These are phyloP conservation scores for Psittacara wagleri DNA, from an alignment of 2,113 vertebrate genomes.

Conservation along the genomic window DNA sequence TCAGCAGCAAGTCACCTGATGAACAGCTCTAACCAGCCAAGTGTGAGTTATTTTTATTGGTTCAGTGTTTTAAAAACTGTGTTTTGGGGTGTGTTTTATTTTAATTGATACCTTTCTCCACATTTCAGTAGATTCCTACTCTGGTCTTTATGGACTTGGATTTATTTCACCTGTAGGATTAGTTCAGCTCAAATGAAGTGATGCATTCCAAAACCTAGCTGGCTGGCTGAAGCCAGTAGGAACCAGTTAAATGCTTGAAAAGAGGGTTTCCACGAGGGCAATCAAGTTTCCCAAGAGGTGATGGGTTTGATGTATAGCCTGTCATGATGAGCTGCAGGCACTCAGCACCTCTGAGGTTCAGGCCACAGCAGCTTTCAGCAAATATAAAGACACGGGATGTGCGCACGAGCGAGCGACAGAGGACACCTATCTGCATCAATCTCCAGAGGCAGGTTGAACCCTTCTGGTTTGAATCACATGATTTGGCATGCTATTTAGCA, in stretches of 20 bases:
- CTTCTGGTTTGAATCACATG: slow-evolving; percentile 23
- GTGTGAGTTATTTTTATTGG: slow-evolving; percentile 74
- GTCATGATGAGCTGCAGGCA: slow-evolving; percentile 57
- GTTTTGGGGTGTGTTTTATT: not conserved
- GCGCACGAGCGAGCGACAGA: not conserved
- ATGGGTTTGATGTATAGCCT: slow-evolving; percentile 67
- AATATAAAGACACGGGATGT: slow-evolving; percentile 3
- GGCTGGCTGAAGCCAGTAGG: slow-evolving; percentile 44
- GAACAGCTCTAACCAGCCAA: slow-evolving; percentile 71
- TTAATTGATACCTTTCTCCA: slow-evolving; percentile 3
- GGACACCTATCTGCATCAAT: not conserved
- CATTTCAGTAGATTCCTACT: not conserved
- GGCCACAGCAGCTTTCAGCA: slow-evolving; percentile 31
- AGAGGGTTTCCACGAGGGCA: slow-evolving; percentile 53
- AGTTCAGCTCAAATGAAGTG: not conserved
- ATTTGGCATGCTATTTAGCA: slow-evolving; percentile 6
- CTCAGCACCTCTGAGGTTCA: slow-evolving; percentile 60
- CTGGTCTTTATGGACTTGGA: not conserved
- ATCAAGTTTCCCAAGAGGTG: slow-evolving; percentile 63
- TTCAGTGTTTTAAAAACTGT: slow-evolving; percentile 73
- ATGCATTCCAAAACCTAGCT: slow-evolving; percentile 7
- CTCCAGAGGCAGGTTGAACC: not conserved
- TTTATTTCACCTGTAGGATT: slow-evolving; percentile 23
- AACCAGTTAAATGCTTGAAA: slow-evolving; percentile 56
- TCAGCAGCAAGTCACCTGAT: slow-evolving; percentile 66